Evolutionary conservation across 2,797 vertebrate genomes (phyloP).

Genomic region (Salarias fasciatus): DNA sequence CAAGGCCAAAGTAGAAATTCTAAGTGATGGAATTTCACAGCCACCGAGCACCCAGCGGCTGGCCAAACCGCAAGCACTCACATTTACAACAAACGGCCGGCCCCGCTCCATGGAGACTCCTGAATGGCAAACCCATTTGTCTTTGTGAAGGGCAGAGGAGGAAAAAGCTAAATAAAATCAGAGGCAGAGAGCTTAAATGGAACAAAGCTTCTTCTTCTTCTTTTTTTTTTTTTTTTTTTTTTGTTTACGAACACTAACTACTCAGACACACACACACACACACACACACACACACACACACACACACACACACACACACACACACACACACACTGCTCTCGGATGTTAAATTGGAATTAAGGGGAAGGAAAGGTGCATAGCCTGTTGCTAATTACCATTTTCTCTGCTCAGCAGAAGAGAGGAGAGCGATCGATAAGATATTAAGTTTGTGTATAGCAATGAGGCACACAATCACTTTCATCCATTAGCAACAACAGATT

Average conservation of each 20-base stretch:
- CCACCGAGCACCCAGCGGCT: constrained; percentile 66
- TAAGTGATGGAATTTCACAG: constrained; percentile 84
- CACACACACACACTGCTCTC: constrained; percentile 61
- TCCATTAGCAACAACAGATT: constrained; percentile 76
- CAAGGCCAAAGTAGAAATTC: constrained; percentile 80
- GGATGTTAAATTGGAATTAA: constrained; percentile 89
- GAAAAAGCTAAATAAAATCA: constrained; percentile 77
- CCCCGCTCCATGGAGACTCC: constrained; percentile 77
- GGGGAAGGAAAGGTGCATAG: constrained; percentile 79
- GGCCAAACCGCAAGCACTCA: constrained; percentile 77
- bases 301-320: constrained; percentile 21
- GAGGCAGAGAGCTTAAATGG: constrained; percentile 71
- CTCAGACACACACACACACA: constrained; percentile 30
- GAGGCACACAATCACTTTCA: constrained; percentile 82
- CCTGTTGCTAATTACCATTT: constrained; percentile 91
- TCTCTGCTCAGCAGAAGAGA: constrained; percentile 88
- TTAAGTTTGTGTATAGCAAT: constrained; percentile 91
- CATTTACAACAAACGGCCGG: constrained; percentile 80
- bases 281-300: constrained; percentile 56
- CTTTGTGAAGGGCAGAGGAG: constrained; percentile 83
- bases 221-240: constrained; percentile 85
- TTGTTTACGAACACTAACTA: constrained; percentile 88
- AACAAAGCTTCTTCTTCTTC: constrained; percentile 77
- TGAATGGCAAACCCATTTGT: constrained; percentile 86
- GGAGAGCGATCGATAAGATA: constrained; percentile 88